Evolutionary conservation across 2,888 invertebrate species (phyloP).

Genomic region (Octodonta nipae): DNA sequence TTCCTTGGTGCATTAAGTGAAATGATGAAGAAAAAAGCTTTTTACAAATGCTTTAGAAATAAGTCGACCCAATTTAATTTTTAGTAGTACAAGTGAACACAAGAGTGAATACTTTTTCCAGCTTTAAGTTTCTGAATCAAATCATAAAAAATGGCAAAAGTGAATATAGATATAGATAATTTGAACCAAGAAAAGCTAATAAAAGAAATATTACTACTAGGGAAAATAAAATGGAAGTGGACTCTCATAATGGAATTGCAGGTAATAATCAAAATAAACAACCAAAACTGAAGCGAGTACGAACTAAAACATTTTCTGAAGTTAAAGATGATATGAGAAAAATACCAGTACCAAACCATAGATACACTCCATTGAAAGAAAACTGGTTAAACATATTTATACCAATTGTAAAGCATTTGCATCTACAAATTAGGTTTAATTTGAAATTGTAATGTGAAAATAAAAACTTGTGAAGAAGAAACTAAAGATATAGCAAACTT

Average conservation of each 20-base stretch:
- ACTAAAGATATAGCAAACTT: slow-evolving; percentile 78
- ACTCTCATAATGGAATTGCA: slow-evolving; percentile 51
- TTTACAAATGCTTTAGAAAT: too few species aligned
- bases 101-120: too few species aligned
- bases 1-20: too few species aligned
- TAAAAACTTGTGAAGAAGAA: slow-evolving; percentile 52
- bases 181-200: too few species aligned
- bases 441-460: slow-evolving; percentile 84
- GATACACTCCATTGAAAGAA: slow-evolving; percentile 87
- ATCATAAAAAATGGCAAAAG: too few species aligned
- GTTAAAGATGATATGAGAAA: slow-evolving; percentile 50
- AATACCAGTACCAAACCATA: slow-evolving; percentile 83
- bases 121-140: too few species aligned
- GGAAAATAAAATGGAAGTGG: slow-evolving; percentile 52
- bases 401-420: slow-evolving; percentile 88
- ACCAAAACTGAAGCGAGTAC: slow-evolving; percentile 21
- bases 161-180: too few species aligned
- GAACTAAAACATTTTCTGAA: slow-evolving; percentile 34
- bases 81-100: too few species aligned
- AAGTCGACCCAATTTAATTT: too few species aligned
- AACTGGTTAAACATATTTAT: slow-evolving; percentile 95
- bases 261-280: slow-evolving; percentile 33
- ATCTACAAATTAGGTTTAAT: slow-evolving; percentile 89
- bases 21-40: too few species aligned
- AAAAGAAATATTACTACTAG: slow-evolving; percentile 41